These are phyloP conservation scores for Lota lota DNA, from an alignment of 2,113 vertebrate genomes.

Conservation along the genomic window DNA sequence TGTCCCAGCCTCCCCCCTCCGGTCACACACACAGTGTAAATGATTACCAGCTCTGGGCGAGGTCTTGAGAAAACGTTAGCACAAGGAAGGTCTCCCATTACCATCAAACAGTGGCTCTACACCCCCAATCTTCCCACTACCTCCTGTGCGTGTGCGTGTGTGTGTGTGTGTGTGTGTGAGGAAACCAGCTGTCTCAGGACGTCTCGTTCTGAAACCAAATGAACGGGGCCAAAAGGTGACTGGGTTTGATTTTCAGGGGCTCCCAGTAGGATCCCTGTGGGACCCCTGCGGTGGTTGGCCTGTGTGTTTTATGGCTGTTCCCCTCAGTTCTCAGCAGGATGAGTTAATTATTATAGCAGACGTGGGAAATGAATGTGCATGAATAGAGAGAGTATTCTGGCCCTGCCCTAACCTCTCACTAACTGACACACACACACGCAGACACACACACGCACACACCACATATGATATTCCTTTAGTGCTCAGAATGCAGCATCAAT, in stretches of 20 bases:
- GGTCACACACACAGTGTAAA: conserved; percentile 17
- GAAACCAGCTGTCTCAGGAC: conserved; percentile 47
- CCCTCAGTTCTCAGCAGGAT: conserved; percentile 16
- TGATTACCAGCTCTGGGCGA: background rate
- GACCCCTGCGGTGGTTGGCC: background rate
- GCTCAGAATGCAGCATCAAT: too few species aligned
- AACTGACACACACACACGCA: background rate
- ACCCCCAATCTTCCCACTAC: conserved; percentile 2
- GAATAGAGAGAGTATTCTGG: conserved; percentile 8
- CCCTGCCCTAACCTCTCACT: background rate
- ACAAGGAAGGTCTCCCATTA: background rate
- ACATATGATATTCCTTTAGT: too few species aligned
- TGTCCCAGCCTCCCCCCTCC: background rate
- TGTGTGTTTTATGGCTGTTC: background rate
- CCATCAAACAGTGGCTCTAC: background rate
- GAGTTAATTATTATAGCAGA: conserved; percentile 49
- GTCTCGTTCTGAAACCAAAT: conserved; percentile 10
- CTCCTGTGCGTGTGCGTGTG: background rate
- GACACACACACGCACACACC: too few species aligned
- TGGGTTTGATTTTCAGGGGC: conserved; percentile 8
- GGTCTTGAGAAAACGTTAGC: background rate
- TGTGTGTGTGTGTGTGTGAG: conserved; percentile 6
- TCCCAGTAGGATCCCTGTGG: conserved; percentile 23
- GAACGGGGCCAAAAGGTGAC: conserved; percentile 33
- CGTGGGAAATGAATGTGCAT: conserved; percentile 29